Base-by-base conservation (phyloP, 2,113 vertebrate genomes). In the Galemys pyrenaicus region DNA sequence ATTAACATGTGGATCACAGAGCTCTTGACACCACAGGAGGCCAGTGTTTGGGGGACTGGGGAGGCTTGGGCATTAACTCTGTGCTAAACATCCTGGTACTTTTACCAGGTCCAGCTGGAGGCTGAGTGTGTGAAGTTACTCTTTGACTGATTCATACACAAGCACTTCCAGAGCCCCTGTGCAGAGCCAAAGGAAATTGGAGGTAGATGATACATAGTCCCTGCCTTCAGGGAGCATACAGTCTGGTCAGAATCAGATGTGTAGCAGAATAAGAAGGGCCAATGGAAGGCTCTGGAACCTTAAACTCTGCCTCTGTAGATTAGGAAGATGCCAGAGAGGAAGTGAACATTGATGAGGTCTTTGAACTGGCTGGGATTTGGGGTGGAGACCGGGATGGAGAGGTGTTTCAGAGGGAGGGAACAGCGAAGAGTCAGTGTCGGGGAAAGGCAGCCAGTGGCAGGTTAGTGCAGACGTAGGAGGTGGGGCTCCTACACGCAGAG, bases 1-100 rank as follows among this genome's bases (percentile, higher is more conserved):
- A 60, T 93, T 89, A 78, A 87, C 19, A 44, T 94, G 81, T 82
- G 28, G 30, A 49, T 51, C 77, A 87, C 88, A 88, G 90, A 64
- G 51, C n/a, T 7, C 41, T 64, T 35, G 15, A 11, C 11, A 8
- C 24, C 60, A 46, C 32, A 22, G 30, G 80, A 80, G 22, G 30
- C 37, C 39, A 16, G 79, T 70, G 17, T 60, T 56, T 44, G 58
- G 35, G 26, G 46, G 39, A 2, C 28, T 26, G 24, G n/a, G 62
- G 71, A 84, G 28, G 30, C 24, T 32, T 35, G 3, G 17, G n/a
- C 20, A 19, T 70, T 92, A 74, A 88, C 68, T 88, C 68, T 46
- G 16, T 74, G 82, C 67, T 71, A 4, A n/a, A 70, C 20, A 17
- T 46, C 49, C n/a, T 9, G 2, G 41, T 13, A 4, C 22, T 9